Percentiles rank a stretch among this genome's conserved stretches.
Evolutionary conservation across 2,888 invertebrate genomes (phyloP).

Genomic region (Caenorhabditis sp.): DNA sequence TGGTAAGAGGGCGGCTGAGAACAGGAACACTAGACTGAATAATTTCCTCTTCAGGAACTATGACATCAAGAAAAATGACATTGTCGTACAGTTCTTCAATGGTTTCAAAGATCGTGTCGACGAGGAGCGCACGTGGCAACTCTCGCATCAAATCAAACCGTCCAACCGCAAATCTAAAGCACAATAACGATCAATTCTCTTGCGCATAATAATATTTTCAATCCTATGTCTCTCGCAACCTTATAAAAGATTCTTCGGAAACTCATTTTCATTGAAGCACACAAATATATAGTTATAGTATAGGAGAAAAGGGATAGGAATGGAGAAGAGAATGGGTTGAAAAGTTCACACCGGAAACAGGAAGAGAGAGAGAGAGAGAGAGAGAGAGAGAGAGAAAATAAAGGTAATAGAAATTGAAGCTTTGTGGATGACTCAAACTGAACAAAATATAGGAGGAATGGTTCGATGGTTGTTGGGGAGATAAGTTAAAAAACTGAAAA

Average conservation of each 20-base stretch:
- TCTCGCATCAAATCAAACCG: slow-evolving; percentile 96
- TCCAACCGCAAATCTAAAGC: slow-evolving; percentile 56
- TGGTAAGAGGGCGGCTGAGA: slow-evolving; percentile 83
- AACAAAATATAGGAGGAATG: no score
- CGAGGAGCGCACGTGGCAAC: slow-evolving; percentile 98
- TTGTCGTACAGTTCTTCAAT: slow-evolving; percentile 94
- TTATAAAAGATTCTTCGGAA: no score
- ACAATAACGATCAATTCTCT: slow-evolving; percentile 3
- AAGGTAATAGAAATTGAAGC: no score
- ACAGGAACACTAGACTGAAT: not conserved
- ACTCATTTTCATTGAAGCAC: no score
- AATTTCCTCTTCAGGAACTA: slow-evolving; percentile 85
- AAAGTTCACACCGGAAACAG: not conserved
- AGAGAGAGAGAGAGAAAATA: no score
- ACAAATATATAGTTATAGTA: no score
- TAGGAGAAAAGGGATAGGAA: no score
- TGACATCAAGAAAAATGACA: slow-evolving; percentile 92
- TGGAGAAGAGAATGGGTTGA: not conserved
- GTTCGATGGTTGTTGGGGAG: no score
- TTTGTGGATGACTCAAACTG: no score
- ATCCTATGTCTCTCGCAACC: no score
- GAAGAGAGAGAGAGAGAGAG: no score
- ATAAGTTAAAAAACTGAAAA: no score
- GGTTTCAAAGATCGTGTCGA: slow-evolving; percentile 95
- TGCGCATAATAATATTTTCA: slow-evolving; percentile 12